Evolutionary conservation across 2,797 vertebrate species (phyloP), one percentile per base, ranked within the genome.

Genomic region (Takifugu rubripes): DNA sequence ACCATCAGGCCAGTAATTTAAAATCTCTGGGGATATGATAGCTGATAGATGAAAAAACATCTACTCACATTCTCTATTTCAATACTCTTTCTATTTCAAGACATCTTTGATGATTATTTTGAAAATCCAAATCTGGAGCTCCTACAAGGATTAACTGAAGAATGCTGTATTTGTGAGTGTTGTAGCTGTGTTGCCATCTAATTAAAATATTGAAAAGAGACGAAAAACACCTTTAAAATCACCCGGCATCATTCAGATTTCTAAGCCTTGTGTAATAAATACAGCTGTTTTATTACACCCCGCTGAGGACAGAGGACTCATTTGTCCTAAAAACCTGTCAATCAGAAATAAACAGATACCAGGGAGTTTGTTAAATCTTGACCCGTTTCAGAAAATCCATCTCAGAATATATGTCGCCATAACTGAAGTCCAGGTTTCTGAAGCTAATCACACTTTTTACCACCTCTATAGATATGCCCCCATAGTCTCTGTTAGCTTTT

Each of bases 201-300:
- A 88, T 87, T 88, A 74, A 81, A 86, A 84, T 82, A 84, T 79
- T 81, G 71, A 84, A 77, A 68, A 70, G 63, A 75, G 68, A 54
- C 70, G 66, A 74, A 73, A 77, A 70, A 68, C 66, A 66, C 66
- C 59, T 78, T 69, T 78, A 59, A 72, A 78, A 65, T 64, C 58
- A 48, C 65, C 61, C 36, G 55, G 59, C 63, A 50, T 64, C 33
- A 58, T 51, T 74, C 52, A 56, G 56, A 69, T 53, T 59, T 67
- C 49, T 67, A 67, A 68, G 52, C 47, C 6, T n/a, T 42, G 56
- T 42, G 26, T 48, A 51, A 56, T 15, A 42, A 54, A 29, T 45
- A 24, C 49, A 61, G 56, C 12, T 11, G 57, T 48, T 56, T 24
- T 44, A 56, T 27, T 46, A 51, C 46, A 16, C 46, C 11, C n/a